Evolutionary conservation across 37 sponge, comb jelly and placozoan species (phyloP).

Genomic region (Petrosia ficiformis): DNA sequence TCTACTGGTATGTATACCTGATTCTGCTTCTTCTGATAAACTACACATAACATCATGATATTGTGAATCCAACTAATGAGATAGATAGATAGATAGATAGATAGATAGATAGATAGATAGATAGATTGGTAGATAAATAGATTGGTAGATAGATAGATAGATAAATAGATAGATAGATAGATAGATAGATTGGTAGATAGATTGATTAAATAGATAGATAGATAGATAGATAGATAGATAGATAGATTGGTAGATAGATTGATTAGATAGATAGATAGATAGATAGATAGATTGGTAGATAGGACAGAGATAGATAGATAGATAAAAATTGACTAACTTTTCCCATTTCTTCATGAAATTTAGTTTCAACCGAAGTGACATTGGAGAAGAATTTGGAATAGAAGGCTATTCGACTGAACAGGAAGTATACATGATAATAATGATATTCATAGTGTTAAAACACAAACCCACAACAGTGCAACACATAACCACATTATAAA

Average conservation of each 20-base stretch:
- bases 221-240: no score
- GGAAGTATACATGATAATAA: no score
- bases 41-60: constrained; percentile 27
- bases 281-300: neutral
- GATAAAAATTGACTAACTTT: constrained; percentile 19
- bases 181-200: no score
- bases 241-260: neutral
- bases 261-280: neutral
- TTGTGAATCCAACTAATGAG: constrained; percentile 31
- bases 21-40: constrained; percentile 45
- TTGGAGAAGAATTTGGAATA: constrained; percentile 67
- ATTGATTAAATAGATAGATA: no score
- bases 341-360: constrained; percentile 49
- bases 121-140: no score
- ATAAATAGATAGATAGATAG: no score
- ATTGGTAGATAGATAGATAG: no score
- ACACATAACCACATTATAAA: no score
- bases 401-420: constrained; percentile 67
- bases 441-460: no score
- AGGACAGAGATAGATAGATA: neutral
- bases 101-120: neutral
- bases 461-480: no score
- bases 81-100: neutral
- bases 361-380: constrained; percentile 25
- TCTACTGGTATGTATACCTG: constrained; percentile 53